These are phyloP conservation scores for Hormiphora californensis DNA, from an alignment of 37 sponge, comb jelly and placozoan species.

Conservation along the genomic window DNA sequence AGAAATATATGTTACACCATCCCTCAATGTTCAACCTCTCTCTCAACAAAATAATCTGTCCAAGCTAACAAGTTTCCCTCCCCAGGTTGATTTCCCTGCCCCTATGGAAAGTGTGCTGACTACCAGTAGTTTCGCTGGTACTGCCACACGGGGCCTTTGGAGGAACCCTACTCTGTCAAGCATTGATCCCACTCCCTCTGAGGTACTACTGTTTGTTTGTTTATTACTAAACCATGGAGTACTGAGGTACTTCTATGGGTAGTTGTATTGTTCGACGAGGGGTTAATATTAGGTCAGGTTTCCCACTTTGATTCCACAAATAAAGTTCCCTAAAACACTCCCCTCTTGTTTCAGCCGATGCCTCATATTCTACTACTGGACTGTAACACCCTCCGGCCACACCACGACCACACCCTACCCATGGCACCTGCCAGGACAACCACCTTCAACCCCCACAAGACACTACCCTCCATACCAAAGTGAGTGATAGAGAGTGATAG, in stretches of 20 bases:
- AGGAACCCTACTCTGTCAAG: conserved; percentile 15
- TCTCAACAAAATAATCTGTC: no score
- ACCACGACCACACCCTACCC: conserved; percentile 7
- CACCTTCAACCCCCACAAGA: conserved; percentile 31
- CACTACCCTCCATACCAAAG: background rate
- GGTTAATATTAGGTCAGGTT: no score
- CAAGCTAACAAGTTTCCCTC: no score
- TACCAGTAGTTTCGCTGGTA: background rate
- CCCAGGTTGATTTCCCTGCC: background rate
- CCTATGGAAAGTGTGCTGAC: conserved; percentile 20
- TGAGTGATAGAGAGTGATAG: background rate
- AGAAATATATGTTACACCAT: no score
- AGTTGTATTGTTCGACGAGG: no score
- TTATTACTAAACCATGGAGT: no score
- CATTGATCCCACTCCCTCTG: background rate
- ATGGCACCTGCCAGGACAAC: no score
- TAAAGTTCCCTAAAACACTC: background rate
- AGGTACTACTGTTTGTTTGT: background rate
- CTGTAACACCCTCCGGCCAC: conserved; percentile 8
- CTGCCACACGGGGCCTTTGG: background rate
- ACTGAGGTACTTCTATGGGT: no score
- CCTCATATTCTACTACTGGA: conserved; percentile 5
- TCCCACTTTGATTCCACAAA: background rate
- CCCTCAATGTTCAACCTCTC: no score
- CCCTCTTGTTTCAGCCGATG: background rate